A percentile compares a stretch with the other conserved stretches of the same genome.
Evolutionary conservation across 1,140 invertebrate genomes (phyloP).

Genomic region (Saxidomus purpurata): DNA sequence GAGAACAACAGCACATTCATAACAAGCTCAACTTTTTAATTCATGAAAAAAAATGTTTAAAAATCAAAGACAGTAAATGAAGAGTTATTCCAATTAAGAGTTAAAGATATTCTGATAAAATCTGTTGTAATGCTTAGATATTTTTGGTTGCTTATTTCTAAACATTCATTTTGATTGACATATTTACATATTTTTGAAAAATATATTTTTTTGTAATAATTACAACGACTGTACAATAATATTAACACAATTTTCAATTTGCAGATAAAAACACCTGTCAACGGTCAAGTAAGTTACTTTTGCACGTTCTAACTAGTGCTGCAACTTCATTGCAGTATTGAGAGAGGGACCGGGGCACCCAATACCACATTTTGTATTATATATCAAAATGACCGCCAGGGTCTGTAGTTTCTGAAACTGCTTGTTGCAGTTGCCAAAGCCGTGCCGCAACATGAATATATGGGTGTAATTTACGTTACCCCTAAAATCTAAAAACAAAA

Average conservation of each 20-base stretch:
- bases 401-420: too few relatives aligned
- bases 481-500: too few relatives aligned
- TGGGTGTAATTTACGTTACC: too few relatives aligned
- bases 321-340: too few relatives aligned
- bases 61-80: background rate
- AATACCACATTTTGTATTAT: too few relatives aligned
- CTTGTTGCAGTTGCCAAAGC: too few relatives aligned
- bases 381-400: too few relatives aligned
- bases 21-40: conserved; percentile 7
- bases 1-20: too few relatives aligned
- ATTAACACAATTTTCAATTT: conserved; percentile 52
- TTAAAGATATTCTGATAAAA: background rate
- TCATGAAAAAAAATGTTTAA: conserved; percentile 12
- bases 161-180: conserved; percentile 25
- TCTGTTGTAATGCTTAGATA: conserved; percentile 43
- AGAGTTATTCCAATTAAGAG: background rate
- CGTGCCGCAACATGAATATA: too few relatives aligned
- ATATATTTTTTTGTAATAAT: background rate
- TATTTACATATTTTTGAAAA: too few relatives aligned
- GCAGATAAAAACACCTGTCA: conserved; percentile 8
- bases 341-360: too few relatives aligned
- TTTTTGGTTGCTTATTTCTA: conserved; percentile 65
- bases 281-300: conserved; percentile 18
- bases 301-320: too few relatives aligned
- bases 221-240: conserved; percentile 50